These are phyloP conservation scores for Halcyon malimbica DNA, from an alignment of 2,113 vertebrate species.

Conservation along the genomic window DNA sequence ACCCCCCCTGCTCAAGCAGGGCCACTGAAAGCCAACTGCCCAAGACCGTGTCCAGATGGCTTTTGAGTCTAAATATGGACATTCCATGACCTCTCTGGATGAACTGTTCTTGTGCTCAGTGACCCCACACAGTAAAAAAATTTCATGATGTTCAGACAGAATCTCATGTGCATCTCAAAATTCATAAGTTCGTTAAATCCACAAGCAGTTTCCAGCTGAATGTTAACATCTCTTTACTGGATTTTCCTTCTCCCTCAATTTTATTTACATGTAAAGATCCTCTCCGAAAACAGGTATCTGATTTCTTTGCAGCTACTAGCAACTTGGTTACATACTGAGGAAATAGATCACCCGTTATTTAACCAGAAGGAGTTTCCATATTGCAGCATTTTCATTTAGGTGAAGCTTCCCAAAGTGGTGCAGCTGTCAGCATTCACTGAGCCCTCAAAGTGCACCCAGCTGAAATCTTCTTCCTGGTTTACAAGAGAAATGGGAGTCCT, in stretches of 20 bases:
- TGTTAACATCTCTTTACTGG: background rate
- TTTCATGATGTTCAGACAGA: background rate
- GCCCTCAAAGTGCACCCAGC: background rate
- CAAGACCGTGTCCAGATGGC: accelerated
- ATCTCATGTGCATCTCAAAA: background rate
- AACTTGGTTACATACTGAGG: background rate
- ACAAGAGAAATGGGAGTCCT: background rate
- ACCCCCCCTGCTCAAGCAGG: background rate
- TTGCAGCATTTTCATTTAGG: background rate
- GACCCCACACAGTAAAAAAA: background rate
- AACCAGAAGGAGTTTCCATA: background rate
- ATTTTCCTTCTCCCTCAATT: background rate
- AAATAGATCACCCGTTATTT: background rate
- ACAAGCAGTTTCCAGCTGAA: background rate
- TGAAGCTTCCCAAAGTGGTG: background rate
- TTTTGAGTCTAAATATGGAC: background rate
- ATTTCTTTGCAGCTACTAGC: background rate
- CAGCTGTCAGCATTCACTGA: background rate
- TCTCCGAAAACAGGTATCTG: background rate
- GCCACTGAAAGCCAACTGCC: background rate
- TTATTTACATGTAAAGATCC: background rate
- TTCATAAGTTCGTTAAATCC: background rate
- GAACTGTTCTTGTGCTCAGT: background rate
- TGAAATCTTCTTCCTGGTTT: background rate
- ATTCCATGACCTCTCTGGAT: background rate